Evolutionary conservation across 2,113 vertebrate genomes (phyloP).

Genomic region (Sylvicapra grimmia): DNA sequence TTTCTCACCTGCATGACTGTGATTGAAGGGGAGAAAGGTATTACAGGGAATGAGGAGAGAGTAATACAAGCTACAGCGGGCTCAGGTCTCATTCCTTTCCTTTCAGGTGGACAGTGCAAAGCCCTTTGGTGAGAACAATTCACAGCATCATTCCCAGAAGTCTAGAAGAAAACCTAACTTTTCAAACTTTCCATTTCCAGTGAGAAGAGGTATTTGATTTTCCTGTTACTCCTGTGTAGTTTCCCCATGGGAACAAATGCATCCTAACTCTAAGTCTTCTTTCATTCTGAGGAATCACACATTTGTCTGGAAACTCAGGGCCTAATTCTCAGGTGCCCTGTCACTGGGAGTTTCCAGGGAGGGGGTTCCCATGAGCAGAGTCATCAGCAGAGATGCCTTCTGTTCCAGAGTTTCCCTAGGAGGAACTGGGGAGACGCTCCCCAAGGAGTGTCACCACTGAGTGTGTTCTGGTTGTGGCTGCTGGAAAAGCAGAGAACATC

Average conservation of each 20-base stretch:
- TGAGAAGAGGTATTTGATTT: slow-evolving; percentile 60
- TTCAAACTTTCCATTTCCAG: slow-evolving; percentile 16
- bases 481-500: not conserved
- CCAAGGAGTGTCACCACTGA: not conserved
- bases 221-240: not conserved
- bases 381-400: not conserved
- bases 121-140: slow-evolving; percentile 54
- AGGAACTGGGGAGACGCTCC: not conserved
- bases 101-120: slow-evolving; percentile 71
- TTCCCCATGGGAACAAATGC: not conserved
- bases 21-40: not conserved
- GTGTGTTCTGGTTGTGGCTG: not conserved
- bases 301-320: not conserved
- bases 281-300: not conserved
- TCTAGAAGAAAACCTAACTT: slow-evolving; percentile 41
- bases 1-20: not conserved
- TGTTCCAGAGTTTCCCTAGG: not conserved
- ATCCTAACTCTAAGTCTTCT: not conserved
- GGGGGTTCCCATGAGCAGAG: not conserved
- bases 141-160: slow-evolving; percentile 7
- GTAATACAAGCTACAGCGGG: not conserved
- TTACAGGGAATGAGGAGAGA: not conserved
- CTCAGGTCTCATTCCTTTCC: not conserved
- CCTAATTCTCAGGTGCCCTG: not conserved
- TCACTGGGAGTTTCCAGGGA: not conserved